Base-by-base conservation (phyloP, 2,797 vertebrate genomes). In the Tympanoctomys barrerae region DNA sequence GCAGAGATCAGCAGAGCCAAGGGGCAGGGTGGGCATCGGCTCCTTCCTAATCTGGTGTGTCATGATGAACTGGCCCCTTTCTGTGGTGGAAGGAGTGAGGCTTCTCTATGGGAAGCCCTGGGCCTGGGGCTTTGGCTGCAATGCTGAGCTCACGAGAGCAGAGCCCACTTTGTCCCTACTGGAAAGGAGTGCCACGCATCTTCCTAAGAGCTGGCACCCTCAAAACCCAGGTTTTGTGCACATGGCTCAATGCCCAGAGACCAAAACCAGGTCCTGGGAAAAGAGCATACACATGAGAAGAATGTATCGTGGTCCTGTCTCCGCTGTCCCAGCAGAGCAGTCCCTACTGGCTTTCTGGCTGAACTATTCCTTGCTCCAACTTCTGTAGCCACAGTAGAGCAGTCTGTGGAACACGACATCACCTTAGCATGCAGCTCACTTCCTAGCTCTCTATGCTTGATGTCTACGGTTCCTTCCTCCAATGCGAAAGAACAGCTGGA, bases 31-130 rank as follows among this genome's bases (percentile, higher is more conserved):
- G n/a, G n/a, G 70, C 62, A 14, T 21, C 26, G 39, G 49, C 75
- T 96, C 92, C 91, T 96, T 57, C 94, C 94, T 97, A 92, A 95
- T 95, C 87, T 91, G 91, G 84, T 94, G 77, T 91, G 36, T 46
- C 11, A 71, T 93, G 93, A 96, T 91, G 49, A 6, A 19, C 57
- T 59, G 57, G 19, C 57, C 57, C 57, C 92, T 66, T 64, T 87
- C 68, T 54, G 68, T 28, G 75, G 24, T 21, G 86, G n/a, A 89
- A 96, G 61, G 57, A 89, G 11, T 14, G 24, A 90, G 52, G 61
- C 62, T 91, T 89, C 36, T 49, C 36, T 0, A 3, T 5, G 24
- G 79, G 59, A 28, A 78, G 9, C 9, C 14, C 31, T 52, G 70
- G 54, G 49, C 5, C 81, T 68, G 52, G 33, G 77, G 39, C 77